Evolutionary conservation across 1,140 invertebrate genomes (phyloP).

Genomic region (Phthorimaea operculella): DNA sequence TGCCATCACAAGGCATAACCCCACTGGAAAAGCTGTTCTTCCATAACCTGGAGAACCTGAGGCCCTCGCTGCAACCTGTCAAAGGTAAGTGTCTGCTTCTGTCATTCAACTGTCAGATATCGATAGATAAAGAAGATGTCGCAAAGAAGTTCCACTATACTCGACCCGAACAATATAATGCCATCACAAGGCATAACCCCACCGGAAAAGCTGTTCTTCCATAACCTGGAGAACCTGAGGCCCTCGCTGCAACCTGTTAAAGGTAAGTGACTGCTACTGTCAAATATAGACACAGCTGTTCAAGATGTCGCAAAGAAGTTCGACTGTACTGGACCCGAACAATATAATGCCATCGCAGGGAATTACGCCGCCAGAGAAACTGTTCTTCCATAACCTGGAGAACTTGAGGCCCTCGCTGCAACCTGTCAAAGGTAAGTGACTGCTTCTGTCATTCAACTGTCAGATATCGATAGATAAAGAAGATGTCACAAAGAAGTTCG

Average conservation of each 20-base stretch:
- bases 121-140: too few relatives aligned
- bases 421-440: slow-evolving; percentile 83
- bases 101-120: neutral
- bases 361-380: slow-evolving; percentile 76
- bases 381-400: slow-evolving; percentile 98
- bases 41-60: slow-evolving; percentile 95
- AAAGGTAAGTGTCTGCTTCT: slow-evolving; percentile 78
- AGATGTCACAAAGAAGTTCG: slow-evolving; percentile 78
- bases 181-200: slow-evolving; percentile 76
- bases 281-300: slow-evolving; percentile 96
- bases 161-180: slow-evolving; percentile 82
- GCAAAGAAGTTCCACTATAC: slow-evolving; percentile 77
- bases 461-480: too few relatives aligned
- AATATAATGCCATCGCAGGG: slow-evolving; percentile 79
- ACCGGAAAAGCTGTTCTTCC: slow-evolving; percentile 91
- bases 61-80: slow-evolving; percentile 90
- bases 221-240: slow-evolving; percentile 95
- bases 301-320: slow-evolving; percentile 81
- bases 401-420: slow-evolving; percentile 92
- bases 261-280: slow-evolving; percentile 69
- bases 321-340: slow-evolving; percentile 82
- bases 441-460: neutral
- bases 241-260: slow-evolving; percentile 93
- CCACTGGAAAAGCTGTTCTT: slow-evolving; percentile 90
- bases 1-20: slow-evolving; percentile 75